Conservation (phyloP, 2,113 vertebrate genomes). For the Engystomops pustulosus region DNA sequence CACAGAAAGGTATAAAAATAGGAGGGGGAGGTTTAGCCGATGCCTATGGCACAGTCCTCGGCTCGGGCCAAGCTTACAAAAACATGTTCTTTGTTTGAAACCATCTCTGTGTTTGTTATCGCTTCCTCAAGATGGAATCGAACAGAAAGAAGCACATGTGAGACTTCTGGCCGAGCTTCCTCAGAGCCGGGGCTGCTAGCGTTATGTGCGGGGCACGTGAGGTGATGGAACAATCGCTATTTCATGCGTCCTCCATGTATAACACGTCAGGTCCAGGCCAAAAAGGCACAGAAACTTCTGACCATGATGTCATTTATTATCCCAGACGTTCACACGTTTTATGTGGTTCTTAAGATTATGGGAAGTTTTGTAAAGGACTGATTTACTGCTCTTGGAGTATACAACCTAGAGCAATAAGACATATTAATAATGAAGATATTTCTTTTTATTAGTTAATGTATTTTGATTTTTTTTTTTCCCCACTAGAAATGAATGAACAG, state of each 20-base stretch:
- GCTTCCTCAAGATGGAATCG: conserved; percentile 45
- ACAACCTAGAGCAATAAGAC: too few species aligned
- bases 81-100: conserved; percentile 49
- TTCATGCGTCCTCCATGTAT: not conserved
- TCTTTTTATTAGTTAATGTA: too few species aligned
- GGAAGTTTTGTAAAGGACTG: not conserved
- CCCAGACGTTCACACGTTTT: not conserved
- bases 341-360: not conserved
- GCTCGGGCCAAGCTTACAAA: conserved; percentile 34
- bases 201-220: not conserved
- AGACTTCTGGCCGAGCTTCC: conserved; percentile 17
- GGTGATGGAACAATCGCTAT: not conserved
- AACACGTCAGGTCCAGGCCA: not conserved
- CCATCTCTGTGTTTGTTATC: conserved; percentile 40
- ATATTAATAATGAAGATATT: too few species aligned
- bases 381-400: too few species aligned
- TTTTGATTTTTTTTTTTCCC: too few species aligned
- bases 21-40: conserved; percentile 73
- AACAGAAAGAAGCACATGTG: conserved; percentile 22
- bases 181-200: not conserved
- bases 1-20: conserved; percentile 83
- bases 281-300: not conserved
- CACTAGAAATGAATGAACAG: too few species aligned
- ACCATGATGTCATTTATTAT: not conserved
- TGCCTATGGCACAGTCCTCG: conserved; percentile 56